phyloP scores from a whole-genome alignment of 2,113 vertebrate genomes.

The Zosterops lateralis region DNA sequence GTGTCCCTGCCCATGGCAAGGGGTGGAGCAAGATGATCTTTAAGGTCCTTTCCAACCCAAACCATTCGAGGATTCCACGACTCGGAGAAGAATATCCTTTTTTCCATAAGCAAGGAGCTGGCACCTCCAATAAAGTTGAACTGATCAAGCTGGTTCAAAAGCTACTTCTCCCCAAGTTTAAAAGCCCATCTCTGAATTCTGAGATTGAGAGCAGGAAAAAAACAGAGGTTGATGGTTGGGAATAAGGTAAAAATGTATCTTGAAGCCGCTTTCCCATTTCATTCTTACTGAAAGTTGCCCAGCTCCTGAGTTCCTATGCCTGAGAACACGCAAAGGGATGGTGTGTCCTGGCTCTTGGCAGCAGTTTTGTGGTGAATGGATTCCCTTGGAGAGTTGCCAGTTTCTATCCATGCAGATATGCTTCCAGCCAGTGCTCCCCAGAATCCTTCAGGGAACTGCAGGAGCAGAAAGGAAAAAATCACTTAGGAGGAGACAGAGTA shows the following conservation, averaged over 20 bases:
- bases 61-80: not conserved
- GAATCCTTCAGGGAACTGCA: slow-evolving; percentile 58
- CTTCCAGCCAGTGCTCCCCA: slow-evolving; percentile 60
- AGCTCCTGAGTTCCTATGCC: not conserved
- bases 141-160: not conserved
- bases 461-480: not conserved
- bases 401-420: slow-evolving; percentile 38
- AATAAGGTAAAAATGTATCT: not conserved
- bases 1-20: no score
- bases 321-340: not conserved
- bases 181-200: not conserved
- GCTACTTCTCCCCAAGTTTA: not conserved
- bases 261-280: not conserved
- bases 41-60: not conserved
- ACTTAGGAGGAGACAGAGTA: not conserved
- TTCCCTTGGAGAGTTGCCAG: not conserved
- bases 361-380: not conserved
- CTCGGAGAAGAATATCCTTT: not conserved
- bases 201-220: not conserved
- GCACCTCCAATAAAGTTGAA: not conserved
- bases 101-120: not conserved
- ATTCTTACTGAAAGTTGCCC: slow-evolving; percentile 26
- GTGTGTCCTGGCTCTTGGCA: not conserved
- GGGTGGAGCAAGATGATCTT: not conserved
- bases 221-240: not conserved